These are phyloP conservation scores for Leptosomus discolor DNA, from an alignment of 2,113 vertebrate species.

Conservation along the genomic window DNA sequence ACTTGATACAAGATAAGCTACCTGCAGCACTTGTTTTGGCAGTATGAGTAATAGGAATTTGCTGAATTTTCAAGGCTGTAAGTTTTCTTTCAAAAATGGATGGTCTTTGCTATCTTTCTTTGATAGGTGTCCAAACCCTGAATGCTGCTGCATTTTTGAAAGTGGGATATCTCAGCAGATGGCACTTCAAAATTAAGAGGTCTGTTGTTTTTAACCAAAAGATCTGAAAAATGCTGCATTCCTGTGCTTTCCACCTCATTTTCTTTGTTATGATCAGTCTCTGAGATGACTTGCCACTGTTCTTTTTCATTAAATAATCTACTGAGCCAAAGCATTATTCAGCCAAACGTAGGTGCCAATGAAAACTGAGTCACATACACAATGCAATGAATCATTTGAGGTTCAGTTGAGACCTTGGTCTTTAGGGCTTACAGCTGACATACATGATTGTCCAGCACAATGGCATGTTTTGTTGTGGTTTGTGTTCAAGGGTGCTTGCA, in stretches of 20 bases:
- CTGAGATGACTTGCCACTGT: background rate
- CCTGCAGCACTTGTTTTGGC: background rate
- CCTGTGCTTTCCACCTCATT: background rate
- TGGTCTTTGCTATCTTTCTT: background rate
- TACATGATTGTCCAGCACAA: background rate
- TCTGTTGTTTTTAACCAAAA: background rate
- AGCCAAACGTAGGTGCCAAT: background rate
- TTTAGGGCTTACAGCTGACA: background rate
- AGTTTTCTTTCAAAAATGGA: background rate
- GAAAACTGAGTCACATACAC: background rate
- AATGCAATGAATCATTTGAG: background rate
- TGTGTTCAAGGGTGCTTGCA: background rate
- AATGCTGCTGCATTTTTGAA: background rate
- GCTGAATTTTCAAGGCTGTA: background rate
- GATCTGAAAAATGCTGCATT: background rate
- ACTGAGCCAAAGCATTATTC: background rate
- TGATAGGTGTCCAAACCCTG: background rate
- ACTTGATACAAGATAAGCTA: background rate
- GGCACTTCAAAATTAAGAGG: background rate
- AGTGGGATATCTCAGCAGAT: background rate
- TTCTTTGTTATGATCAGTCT: background rate
- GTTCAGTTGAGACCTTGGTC: background rate
- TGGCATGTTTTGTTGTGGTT: background rate
- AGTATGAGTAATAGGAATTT: background rate
- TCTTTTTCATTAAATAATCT: background rate